A percentile compares a stretch with the other conserved stretches of the same genome.
Evolutionary conservation across 1,140 invertebrate genomes (phyloP).

Genomic region (Brachionus angularis): DNA sequence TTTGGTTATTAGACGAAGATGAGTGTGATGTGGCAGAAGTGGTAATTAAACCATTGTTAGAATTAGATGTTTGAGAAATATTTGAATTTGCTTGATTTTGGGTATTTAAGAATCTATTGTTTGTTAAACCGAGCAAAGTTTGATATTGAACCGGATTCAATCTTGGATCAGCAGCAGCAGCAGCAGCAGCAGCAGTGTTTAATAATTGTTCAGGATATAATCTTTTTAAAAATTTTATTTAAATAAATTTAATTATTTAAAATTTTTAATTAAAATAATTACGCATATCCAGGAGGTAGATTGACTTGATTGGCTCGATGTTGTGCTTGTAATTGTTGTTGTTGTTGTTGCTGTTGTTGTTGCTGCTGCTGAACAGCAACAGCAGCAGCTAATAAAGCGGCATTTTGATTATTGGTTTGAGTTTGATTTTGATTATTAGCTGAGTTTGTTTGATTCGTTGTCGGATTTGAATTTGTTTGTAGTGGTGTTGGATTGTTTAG

Average conservation of each 20-base stretch:
- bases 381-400: neutral
- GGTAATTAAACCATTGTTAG: no score
- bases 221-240: neutral
- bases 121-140: conserved; percentile 6
- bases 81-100: no score
- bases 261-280: conserved; percentile 15
- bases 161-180: neutral
- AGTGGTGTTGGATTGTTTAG: neutral
- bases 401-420: conserved; percentile 8
- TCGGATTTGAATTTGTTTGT: no score
- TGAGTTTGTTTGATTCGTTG: no score
- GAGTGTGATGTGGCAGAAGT: no score
- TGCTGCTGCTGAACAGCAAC: neutral
- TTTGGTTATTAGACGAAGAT: no score
- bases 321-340: neutral
- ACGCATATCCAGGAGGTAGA: conserved; percentile 6
- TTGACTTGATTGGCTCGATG: no score
- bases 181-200: neutral
- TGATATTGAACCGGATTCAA: conserved; percentile 18
- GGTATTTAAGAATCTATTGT: no score
- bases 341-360: conserved; percentile 8
- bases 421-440: conserved; percentile 19
- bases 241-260: neutral
- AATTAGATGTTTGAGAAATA: no score
- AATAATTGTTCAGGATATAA: conserved; percentile 1